phyloP scores from a whole-genome alignment of 2,888 invertebrate genomes.

The Pherbina coryleti region DNA sequence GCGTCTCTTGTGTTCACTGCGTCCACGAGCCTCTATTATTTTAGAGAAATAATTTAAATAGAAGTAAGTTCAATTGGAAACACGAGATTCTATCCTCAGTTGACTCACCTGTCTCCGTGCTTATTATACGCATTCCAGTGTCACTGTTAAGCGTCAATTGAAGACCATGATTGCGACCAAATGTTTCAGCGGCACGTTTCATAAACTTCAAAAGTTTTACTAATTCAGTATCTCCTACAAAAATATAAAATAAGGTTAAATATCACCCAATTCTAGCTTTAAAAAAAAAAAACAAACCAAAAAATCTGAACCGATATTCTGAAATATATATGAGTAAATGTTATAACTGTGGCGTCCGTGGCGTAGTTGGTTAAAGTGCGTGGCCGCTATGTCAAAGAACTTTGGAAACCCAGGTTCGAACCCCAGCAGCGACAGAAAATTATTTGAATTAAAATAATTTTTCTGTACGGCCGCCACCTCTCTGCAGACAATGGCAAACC shows the following conservation, averaged over 20 bases:
- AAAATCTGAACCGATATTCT: no score
- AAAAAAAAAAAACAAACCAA: neutral
- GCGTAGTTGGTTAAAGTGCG: no score
- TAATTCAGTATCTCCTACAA: slow-evolving; percentile 62
- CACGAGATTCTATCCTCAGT: neutral
- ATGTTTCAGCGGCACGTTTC: slow-evolving; percentile 62
- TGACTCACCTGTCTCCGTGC: slow-evolving; percentile 57
- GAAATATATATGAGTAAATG: no score
- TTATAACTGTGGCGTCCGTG: no score
- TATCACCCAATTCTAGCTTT: no score
- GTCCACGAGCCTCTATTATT: slow-evolving; percentile 56
- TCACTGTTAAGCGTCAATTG: slow-evolving; percentile 61
- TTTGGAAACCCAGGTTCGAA: no score
- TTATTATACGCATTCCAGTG: slow-evolving; percentile 57
- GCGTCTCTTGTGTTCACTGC: slow-evolving; percentile 57
- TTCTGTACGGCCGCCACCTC: no score
- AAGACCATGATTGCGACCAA: slow-evolving; percentile 64
- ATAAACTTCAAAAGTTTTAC: slow-evolving; percentile 62
- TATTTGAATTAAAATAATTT: no score
- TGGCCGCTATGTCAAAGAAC: no score
- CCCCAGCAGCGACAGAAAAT: no score
- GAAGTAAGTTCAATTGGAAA: neutral
- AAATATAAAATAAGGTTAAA: slow-evolving; percentile 12
- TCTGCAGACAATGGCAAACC: no score
- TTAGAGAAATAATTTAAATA: neutral